Conservation (phyloP, 2,888 invertebrate species). For the Caenorhabditis angaria region DNA sequence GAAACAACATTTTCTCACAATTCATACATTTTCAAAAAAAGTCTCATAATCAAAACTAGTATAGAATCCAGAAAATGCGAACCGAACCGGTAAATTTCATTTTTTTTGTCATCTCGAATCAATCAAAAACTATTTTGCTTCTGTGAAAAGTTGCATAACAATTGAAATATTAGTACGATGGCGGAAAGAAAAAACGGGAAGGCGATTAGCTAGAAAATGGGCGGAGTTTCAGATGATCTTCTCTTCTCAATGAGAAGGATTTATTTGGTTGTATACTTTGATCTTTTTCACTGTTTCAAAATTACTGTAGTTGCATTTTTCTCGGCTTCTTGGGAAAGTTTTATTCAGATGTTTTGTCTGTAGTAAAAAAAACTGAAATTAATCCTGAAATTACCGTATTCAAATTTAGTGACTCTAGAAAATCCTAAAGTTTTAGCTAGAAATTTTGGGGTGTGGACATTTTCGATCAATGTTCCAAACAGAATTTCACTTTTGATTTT, state of each 20-base stretch:
- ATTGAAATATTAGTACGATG: background rate
- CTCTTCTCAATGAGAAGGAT: too few relatives aligned
- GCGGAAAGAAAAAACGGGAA: too few relatives aligned
- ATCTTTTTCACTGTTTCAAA: background rate
- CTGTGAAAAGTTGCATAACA: background rate
- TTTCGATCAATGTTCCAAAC: too few relatives aligned
- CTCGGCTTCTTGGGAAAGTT: too few relatives aligned
- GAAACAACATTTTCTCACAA: background rate
- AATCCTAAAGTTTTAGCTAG: too few relatives aligned
- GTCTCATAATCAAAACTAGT: background rate
- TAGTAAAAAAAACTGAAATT: too few relatives aligned
- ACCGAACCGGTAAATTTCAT: background rate
- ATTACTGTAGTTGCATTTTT: too few relatives aligned
- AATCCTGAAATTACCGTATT: too few relatives aligned
- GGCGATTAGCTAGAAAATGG: constrained; percentile 1
- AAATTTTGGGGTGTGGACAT: too few relatives aligned
- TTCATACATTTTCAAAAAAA: background rate
- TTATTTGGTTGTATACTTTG: background rate
- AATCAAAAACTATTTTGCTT: background rate
- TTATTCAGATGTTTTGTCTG: too few relatives aligned
- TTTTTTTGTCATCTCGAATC: constrained; percentile 1
- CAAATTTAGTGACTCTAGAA: too few relatives aligned
- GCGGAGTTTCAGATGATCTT: background rate
- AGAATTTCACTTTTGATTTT: too few relatives aligned
- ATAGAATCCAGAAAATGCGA: background rate